A percentile compares a stretch with the other conserved stretches of the same genome.
Evolutionary conservation across 2,797 vertebrate genomes (phyloP).

Genomic region (Enoplosus armatus): DNA sequence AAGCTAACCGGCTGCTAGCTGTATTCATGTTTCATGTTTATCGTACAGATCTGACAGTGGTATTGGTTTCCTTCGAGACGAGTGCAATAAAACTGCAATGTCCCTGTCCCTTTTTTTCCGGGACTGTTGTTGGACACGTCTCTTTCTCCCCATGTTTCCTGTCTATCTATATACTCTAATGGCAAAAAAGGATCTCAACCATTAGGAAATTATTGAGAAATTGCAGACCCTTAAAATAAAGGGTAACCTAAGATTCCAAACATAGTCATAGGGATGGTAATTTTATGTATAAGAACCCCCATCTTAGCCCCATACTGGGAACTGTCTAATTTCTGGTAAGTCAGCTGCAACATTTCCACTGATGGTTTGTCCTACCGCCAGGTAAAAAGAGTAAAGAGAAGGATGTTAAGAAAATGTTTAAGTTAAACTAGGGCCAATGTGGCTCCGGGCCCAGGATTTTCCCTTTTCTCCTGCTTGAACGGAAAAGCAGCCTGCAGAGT

Average conservation of each 20-base stretch:
- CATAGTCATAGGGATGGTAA: not conserved
- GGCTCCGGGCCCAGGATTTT: slow-evolving; percentile 57
- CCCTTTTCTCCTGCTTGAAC: slow-evolving; percentile 51
- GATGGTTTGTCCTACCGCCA: slow-evolving; percentile 57
- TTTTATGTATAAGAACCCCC: slow-evolving; percentile 25
- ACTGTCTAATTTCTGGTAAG: slow-evolving; percentile 64
- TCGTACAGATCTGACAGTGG: not conserved
- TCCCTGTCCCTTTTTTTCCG: no score
- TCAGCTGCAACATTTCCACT: slow-evolving; percentile 70
- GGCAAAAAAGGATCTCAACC: not conserved
- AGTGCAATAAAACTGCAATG: no score
- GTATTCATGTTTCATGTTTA: not conserved
- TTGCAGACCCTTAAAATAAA: not conserved
- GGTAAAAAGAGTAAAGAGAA: slow-evolving; percentile 62
- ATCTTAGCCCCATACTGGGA: slow-evolving; percentile 40
- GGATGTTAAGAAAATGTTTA: slow-evolving; percentile 65
- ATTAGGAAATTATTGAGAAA: not conserved
- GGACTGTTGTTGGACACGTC: no score
- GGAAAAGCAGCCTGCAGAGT: slow-evolving; percentile 64
- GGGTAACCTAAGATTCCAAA: not conserved
- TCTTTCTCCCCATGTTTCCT: not conserved
- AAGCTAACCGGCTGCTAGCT: not conserved
- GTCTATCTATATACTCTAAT: not conserved
- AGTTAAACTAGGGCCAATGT: slow-evolving; percentile 60
- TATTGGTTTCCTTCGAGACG: no score